Percentiles rank a stretch among this genome's conserved stretches.
Evolutionary conservation across 2,113 vertebrate genomes (phyloP).

Genomic region (Phylloscopus trochiloides): DNA sequence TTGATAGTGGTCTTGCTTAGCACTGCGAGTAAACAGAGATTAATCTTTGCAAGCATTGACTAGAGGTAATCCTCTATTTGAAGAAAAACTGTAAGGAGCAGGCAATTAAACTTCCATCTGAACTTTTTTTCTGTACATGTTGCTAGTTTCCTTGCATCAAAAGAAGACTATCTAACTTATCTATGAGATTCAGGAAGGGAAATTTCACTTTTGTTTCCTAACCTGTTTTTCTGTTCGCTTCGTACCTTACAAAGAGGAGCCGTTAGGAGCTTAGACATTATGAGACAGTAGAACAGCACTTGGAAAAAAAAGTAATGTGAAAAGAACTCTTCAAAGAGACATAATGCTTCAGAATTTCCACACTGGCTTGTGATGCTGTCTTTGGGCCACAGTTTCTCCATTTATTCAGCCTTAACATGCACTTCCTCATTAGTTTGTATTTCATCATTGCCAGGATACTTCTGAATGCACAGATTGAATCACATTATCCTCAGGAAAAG

Average conservation of each 20-base stretch:
- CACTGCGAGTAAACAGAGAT: constrained; percentile 3
- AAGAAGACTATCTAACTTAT: background rate
- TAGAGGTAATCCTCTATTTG: background rate
- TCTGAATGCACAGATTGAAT: background rate
- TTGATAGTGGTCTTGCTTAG: background rate
- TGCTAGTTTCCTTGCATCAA: background rate
- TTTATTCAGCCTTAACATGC: background rate
- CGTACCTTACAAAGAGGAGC: background rate
- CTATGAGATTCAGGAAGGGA: background rate
- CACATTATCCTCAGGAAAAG: background rate
- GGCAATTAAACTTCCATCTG: background rate
- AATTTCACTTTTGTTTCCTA: background rate
- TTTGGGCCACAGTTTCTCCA: background rate
- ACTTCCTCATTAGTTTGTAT: background rate
- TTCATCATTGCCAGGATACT: background rate
- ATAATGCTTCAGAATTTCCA: background rate
- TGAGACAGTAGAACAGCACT: background rate
- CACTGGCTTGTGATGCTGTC: background rate
- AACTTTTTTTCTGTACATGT: background rate
- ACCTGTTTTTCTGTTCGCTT: background rate
- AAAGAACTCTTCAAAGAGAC: background rate
- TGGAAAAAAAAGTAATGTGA: background rate
- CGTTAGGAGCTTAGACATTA: background rate
- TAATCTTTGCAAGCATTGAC: background rate
- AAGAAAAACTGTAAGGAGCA: background rate